A percentile compares a stretch with the other conserved stretches of the same genome.
Evolutionary conservation across 2,888 invertebrate species (phyloP).

Genomic region (Drosophila algonquin): DNA sequence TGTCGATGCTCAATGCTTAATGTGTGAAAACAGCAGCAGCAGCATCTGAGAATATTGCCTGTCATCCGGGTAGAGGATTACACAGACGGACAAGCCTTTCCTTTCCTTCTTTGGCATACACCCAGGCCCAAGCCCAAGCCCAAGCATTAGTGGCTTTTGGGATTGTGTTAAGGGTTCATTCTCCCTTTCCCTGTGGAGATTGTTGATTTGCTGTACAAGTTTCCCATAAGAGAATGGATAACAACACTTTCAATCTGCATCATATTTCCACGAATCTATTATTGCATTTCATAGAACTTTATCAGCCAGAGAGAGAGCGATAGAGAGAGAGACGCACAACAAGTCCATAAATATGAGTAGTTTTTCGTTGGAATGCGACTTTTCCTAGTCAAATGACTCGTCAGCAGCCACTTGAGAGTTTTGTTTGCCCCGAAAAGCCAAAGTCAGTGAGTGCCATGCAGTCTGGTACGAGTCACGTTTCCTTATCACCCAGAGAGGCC

Average conservation of each 20-base stretch:
- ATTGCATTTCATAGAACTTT: conserved; percentile 10
- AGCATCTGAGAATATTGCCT: conserved; percentile 22
- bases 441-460: conserved; percentile 33
- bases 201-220: too few species aligned
- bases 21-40: conserved; percentile 62
- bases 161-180: neutral
- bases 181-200: conserved; percentile 11
- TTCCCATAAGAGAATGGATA: too few species aligned
- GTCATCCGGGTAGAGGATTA: conserved; percentile 68
- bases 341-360: neutral
- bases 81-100: conserved; percentile 50
- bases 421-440: conserved; percentile 2
- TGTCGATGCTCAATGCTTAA: conserved; percentile 68
- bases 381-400: conserved; percentile 35
- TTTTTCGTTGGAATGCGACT: neutral
- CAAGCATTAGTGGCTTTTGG: conserved; percentile 11
- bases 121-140: neutral
- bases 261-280: conserved; percentile 10
- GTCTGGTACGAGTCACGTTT: conserved; percentile 50
- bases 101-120: conserved; percentile 35
- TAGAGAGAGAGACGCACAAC: neutral
- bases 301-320: neutral
- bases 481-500: conserved; percentile 48
- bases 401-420: conserved; percentile 23
- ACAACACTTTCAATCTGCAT: too few species aligned